phyloP scores from a whole-genome alignment of 1,140 invertebrate genomes.

The Pseudomyrmex cubaensis region DNA sequence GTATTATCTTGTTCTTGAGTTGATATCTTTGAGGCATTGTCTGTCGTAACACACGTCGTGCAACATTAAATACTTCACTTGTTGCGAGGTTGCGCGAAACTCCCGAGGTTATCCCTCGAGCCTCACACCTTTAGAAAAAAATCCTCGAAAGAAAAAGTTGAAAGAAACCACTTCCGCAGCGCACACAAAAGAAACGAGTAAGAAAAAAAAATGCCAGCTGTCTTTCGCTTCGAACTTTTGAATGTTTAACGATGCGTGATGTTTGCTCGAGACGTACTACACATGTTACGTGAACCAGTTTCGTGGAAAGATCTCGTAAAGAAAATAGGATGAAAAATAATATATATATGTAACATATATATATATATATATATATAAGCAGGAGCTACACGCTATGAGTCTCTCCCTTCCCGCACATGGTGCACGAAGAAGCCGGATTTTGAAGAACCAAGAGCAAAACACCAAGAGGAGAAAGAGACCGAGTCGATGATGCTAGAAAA shows the following conservation, averaged over 20 bases:
- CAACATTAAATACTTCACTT: slow-evolving; percentile 22
- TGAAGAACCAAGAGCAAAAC: slow-evolving; percentile 25
- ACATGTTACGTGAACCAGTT: background rate
- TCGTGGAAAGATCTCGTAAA: slow-evolving; percentile 8
- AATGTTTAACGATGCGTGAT: slow-evolving; percentile 43
- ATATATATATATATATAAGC: slow-evolving; percentile 36
- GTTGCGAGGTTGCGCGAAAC: slow-evolving; percentile 1
- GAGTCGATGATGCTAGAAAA: slow-evolving; percentile 30
- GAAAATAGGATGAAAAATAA: slow-evolving; percentile 6
- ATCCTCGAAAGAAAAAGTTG: background rate
- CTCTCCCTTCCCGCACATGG: slow-evolving; percentile 1
- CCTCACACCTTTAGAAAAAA: slow-evolving; percentile 3
- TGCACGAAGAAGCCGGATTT: slow-evolving; percentile 40
- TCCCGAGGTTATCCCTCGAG: slow-evolving; percentile 18
- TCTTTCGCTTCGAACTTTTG: slow-evolving; percentile 23
- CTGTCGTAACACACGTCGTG: background rate
- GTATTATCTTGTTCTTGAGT: slow-evolving; percentile 12
- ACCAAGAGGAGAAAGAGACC: slow-evolving; percentile 8
- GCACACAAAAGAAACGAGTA: background rate
- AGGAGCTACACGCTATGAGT: slow-evolving; percentile 20
- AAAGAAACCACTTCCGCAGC: background rate
- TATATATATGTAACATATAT: background rate
- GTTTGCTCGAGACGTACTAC: slow-evolving; percentile 13
- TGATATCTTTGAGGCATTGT: background rate
- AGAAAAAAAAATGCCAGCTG: background rate